Evolutionary conservation across 1,140 invertebrate genomes (phyloP).

Genomic region (Solenopsis invicta): DNA sequence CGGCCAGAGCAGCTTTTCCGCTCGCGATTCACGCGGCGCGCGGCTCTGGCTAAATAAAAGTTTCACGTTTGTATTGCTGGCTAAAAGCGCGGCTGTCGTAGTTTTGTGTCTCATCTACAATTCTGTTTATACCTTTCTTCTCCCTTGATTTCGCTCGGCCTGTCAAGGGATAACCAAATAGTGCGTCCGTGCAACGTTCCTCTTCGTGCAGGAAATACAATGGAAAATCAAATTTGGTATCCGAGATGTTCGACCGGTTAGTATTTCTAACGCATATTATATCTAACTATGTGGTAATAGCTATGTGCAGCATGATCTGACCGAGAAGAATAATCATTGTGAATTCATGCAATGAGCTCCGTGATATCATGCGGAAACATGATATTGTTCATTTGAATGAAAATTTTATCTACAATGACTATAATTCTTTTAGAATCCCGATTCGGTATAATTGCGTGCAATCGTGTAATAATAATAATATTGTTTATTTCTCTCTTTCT

Average conservation of each 20-base stretch:
- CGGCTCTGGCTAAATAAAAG: slow-evolving; percentile 49
- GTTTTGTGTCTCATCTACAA: slow-evolving; percentile 38
- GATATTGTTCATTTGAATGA: not conserved
- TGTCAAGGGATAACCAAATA: slow-evolving; percentile 50
- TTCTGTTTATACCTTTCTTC: slow-evolving; percentile 42
- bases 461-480: not conserved
- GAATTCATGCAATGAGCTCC: not conserved
- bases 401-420: not conserved
- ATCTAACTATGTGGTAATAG: not conserved
- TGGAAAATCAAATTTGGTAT: slow-evolving; percentile 39
- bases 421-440: not conserved
- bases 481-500: not conserved
- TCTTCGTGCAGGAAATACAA: not conserved
- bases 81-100: slow-evolving; percentile 42
- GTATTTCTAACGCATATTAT: slow-evolving; percentile 18
- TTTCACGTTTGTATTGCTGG: slow-evolving; percentile 35
- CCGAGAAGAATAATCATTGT: not conserved
- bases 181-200: not conserved
- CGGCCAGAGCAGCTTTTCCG: not conserved
- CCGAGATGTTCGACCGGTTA: slow-evolving; percentile 33
- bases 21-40: slow-evolving; percentile 27
- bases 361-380: not conserved
- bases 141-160: slow-evolving; percentile 37
- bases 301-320: not conserved
- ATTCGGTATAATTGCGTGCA: not conserved